phyloP scores from a whole-genome alignment of 2,888 invertebrate species.

The Clunio marinus region DNA sequence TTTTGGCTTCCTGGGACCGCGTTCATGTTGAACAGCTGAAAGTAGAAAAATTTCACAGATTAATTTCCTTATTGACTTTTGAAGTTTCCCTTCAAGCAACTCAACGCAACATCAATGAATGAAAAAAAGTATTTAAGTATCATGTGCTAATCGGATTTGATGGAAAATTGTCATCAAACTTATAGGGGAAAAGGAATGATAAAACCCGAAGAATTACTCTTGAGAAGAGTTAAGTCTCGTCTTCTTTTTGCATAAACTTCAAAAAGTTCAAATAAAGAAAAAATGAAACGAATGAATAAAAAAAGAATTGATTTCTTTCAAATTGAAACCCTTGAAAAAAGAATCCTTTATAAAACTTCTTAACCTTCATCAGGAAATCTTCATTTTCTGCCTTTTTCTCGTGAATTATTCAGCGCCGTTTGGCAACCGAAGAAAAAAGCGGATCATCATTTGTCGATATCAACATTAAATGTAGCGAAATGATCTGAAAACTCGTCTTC shows the following conservation, averaged over 20 bases:
- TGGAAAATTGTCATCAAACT: background rate
- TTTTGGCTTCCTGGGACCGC: constrained; percentile 92
- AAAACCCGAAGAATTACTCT: no score
- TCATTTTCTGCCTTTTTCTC: constrained; percentile 23
- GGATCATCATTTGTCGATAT: constrained; percentile 6
- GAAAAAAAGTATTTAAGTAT: constrained; percentile 10
- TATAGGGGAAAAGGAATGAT: constrained; percentile 27
- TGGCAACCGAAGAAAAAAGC: constrained; percentile 5
- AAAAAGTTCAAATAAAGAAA: background rate
- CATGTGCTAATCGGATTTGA: constrained; percentile 35
- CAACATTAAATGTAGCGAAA: constrained; percentile 28
- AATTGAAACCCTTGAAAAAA: background rate
- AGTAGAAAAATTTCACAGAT: constrained; percentile 40
- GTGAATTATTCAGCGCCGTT: constrained; percentile 36
- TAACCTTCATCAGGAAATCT: background rate
- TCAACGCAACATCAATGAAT: background rate
- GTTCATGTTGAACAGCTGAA: constrained; percentile 93
- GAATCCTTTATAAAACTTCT: constrained; percentile 8
- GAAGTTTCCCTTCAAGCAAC: background rate
- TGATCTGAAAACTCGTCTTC: constrained; percentile 28
- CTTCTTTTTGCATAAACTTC: background rate
- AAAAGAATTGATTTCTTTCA: constrained; percentile 23
- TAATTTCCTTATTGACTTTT: constrained; percentile 37
- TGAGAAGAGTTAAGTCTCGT: no score
- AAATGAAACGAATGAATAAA: background rate